Base-by-base conservation (phyloP, 1,140 invertebrate species). In the Hycleus cichorii region DNA sequence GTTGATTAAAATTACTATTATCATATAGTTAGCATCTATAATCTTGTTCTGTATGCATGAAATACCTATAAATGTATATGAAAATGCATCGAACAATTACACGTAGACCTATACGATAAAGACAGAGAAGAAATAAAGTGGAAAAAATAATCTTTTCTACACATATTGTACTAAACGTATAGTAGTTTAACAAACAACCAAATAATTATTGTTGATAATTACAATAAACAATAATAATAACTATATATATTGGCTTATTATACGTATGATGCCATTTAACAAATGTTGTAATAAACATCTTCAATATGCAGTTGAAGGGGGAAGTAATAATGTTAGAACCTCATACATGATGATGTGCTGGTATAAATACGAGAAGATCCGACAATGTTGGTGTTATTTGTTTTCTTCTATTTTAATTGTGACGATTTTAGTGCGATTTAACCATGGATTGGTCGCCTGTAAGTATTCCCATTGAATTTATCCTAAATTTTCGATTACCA, bases 271-370 rank as follows among this genome's bases (percentile, higher is more conserved):
- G 63, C 56, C 53, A 63, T 63, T 63, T 64, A 32, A 49, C 57
- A 57, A 61, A 58, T 64, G 63, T 64, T 59, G 63, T 64, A 64
- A 62, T 59, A 58, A 57, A 63, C 53, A 43, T 53, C 53, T 49
- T 55, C 51, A 48, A 57, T 56, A 59, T 50, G 58, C 43, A 60
- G 47, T 56, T 60, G 58, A 49, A 49, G 52, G 58, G 58, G 58
- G 58, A 60, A 60, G 53, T 51, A 50, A 60, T 60, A 47, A 60
- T 39, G 49, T 25, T 44, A 44, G 47, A 38, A 47, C 38, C 11
- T 39, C 1, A 52, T 42, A 42, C 24, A 52, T 32, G 32, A 52
- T 32, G 32, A 5, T 32, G 42, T 58, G 57, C 49, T 58, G 48
- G 50, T 60, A 60, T 60, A 60, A 60, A 60, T 60, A 56, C 50